phyloP scores from a whole-genome alignment of 2,888 invertebrate genomes.

The Fragum whitleyi region DNA sequence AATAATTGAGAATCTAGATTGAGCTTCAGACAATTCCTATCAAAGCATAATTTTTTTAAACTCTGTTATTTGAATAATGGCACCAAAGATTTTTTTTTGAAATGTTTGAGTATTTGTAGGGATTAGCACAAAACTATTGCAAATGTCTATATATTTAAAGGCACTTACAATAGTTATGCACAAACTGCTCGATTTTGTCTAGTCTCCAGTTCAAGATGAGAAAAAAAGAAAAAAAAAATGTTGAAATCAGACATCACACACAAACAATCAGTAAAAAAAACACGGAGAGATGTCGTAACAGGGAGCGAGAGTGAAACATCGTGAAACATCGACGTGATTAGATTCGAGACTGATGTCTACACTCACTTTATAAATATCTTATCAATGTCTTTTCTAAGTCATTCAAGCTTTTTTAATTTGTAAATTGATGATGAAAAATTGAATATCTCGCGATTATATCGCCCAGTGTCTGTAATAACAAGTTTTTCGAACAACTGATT shows the following conservation, averaged over 20 bases:
- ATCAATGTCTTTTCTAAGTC: slow-evolving; percentile 11
- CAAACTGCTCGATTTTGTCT: too few relatives aligned
- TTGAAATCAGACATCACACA: slow-evolving; percentile 1
- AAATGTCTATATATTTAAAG: too few relatives aligned
- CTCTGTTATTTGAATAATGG: too few relatives aligned
- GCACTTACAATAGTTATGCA: too few relatives aligned
- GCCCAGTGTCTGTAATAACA: neutral
- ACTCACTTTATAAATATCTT: slow-evolving; percentile 20
- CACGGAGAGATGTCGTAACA: slow-evolving; percentile 5
- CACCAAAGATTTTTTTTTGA: too few relatives aligned
- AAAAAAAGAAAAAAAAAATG: neutral
- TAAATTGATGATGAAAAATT: slow-evolving; percentile 9
- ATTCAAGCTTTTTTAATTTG: neutral
- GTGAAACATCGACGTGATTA: neutral
- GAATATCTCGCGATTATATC: neutral
- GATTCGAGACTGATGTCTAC: slow-evolving; percentile 27
- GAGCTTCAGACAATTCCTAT: too few relatives aligned
- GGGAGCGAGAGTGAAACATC: slow-evolving; percentile 11
- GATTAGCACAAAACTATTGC: too few relatives aligned
- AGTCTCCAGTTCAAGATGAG: neutral
- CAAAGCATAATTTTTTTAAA: too few relatives aligned
- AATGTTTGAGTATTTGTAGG: too few relatives aligned
- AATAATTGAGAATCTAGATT: too few relatives aligned
- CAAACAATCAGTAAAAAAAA: slow-evolving; percentile 2
- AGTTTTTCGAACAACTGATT: slow-evolving; percentile 1